Evolutionary conservation across 2,113 vertebrate species (phyloP).

Genomic region (Eleginops maclovinus): DNA sequence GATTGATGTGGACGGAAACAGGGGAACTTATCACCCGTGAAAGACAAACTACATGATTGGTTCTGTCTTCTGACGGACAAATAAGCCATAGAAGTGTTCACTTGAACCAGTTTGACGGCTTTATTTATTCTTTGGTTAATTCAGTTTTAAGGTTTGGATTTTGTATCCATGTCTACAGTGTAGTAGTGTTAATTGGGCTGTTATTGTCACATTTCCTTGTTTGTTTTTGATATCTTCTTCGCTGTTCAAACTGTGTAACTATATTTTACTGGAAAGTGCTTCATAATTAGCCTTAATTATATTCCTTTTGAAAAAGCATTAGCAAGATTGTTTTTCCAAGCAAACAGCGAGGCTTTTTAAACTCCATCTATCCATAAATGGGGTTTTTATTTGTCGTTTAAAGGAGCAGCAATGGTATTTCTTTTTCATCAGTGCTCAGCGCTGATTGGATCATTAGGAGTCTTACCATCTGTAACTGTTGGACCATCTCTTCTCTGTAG

Average conservation of each 20-base stretch:
- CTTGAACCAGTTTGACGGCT: neutral
- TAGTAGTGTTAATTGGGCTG: neutral
- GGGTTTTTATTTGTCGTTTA: conserved; percentile 52
- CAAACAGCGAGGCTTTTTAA: conserved; percentile 15
- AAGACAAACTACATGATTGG: conserved; percentile 72
- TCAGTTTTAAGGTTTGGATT: neutral
- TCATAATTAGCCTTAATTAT: conserved; percentile 49
- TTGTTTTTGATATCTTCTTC: neutral
- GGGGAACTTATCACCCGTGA: conserved; percentile 74
- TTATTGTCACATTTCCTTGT: conserved; percentile 14
- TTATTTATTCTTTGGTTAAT: conserved; percentile 3
- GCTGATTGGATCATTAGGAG: conserved; percentile 51
- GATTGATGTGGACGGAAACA: conserved; percentile 75
- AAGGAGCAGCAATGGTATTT: conserved; percentile 23
- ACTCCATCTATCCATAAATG: conserved; percentile 16
- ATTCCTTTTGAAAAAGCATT: conserved; percentile 30
- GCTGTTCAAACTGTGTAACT: neutral
- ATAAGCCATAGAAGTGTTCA: conserved; percentile 54
- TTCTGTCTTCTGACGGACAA: conserved; percentile 53
- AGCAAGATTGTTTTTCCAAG: conserved; percentile 10
- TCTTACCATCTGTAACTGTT: conserved; percentile 96
- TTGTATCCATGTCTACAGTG: neutral
- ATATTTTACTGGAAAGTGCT: conserved; percentile 23
- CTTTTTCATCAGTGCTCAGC: conserved; percentile 43
- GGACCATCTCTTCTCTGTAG: conserved; percentile 99